Percentiles rank a stretch among this genome's conserved stretches.
Evolutionary conservation across 2,888 invertebrate species (phyloP).

Genomic region (Rhamphomyia laevipes): DNA sequence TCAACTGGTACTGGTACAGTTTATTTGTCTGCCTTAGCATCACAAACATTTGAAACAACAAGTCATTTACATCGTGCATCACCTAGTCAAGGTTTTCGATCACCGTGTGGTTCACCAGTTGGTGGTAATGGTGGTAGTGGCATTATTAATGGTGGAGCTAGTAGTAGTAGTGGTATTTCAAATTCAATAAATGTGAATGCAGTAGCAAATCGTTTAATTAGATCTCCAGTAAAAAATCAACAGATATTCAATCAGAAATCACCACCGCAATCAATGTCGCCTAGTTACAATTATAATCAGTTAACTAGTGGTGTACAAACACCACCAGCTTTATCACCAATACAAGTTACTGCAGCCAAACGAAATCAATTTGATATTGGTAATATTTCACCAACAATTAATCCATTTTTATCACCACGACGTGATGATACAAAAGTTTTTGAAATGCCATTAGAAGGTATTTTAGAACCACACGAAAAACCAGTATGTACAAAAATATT

Average conservation of each 20-base stretch:
- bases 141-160: conserved; percentile 7
- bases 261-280: conserved; percentile 21
- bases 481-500: conserved; percentile 36
- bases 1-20: conserved; percentile 8
- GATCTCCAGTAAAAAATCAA: conserved; percentile 20
- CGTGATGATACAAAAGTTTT: conserved; percentile 31
- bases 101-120: conserved; percentile 35
- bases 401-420: conserved; percentile 33
- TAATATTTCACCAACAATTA: conserved; percentile 31
- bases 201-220: conserved; percentile 18
- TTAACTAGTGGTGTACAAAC: conserved; percentile 20
- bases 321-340: conserved; percentile 30
- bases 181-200: conserved; percentile 1
- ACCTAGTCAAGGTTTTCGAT: conserved; percentile 32
- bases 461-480: conserved; percentile 26
- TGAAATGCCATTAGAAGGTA: conserved; percentile 31
- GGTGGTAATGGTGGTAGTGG: conserved; percentile 8
- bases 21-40: conserved; percentile 10
- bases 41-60: conserved; percentile 18
- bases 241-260: conserved; percentile 27
- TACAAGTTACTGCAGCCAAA: conserved; percentile 33
- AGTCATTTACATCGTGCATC: conserved; percentile 20
- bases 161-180: conserved; percentile 5
- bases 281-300: background rate
- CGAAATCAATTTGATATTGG: conserved; percentile 29